Conservation (phyloP, 2,113 vertebrate species). For the Mastomys natalensis region DNA sequence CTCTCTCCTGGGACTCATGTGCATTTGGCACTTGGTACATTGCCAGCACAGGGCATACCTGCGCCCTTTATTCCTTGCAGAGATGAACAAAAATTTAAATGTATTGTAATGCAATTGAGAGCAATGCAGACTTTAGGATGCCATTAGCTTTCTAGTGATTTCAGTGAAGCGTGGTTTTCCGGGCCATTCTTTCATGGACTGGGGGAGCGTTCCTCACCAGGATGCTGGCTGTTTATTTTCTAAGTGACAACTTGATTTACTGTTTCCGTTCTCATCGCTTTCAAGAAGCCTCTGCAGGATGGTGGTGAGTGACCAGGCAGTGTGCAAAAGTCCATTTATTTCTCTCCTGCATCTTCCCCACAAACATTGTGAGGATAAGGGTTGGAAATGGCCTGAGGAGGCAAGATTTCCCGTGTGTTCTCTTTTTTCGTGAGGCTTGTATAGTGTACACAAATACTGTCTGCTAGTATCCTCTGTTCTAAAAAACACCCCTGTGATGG, state of each 20-base stretch:
- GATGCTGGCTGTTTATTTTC: slow-evolving; percentile 78
- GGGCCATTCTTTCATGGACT: slow-evolving; percentile 65
- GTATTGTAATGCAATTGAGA: slow-evolving; percentile 51
- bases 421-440: slow-evolving; percentile 21
- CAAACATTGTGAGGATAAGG: slow-evolving; percentile 4
- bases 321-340: slow-evolving; percentile 72
- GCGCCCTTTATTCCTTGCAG: slow-evolving; percentile 61
- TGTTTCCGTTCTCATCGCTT: slow-evolving; percentile 77
- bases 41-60: neutral
- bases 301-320: slow-evolving; percentile 66
- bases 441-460: neutral
- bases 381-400: slow-evolving; percentile 51
- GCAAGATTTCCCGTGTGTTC: slow-evolving; percentile 37
- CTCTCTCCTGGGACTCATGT: neutral
- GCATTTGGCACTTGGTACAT: neutral
- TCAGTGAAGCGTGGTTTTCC: slow-evolving; percentile 67
- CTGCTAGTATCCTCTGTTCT: neutral
- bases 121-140: slow-evolving; percentile 40
- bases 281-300: slow-evolving; percentile 66
- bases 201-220: slow-evolving; percentile 65
- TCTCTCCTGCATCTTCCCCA: slow-evolving; percentile 50
- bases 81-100: slow-evolving; percentile 33
- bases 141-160: slow-evolving; percentile 74
- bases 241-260: slow-evolving; percentile 77
- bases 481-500: slow-evolving; percentile 11